Percentiles rank a stretch among this genome's conserved stretches.
These are phyloP conservation scores for Cremastinae sp. DNA, from an alignment of 2,888 invertebrate species.

Conservation along the genomic window DNA sequence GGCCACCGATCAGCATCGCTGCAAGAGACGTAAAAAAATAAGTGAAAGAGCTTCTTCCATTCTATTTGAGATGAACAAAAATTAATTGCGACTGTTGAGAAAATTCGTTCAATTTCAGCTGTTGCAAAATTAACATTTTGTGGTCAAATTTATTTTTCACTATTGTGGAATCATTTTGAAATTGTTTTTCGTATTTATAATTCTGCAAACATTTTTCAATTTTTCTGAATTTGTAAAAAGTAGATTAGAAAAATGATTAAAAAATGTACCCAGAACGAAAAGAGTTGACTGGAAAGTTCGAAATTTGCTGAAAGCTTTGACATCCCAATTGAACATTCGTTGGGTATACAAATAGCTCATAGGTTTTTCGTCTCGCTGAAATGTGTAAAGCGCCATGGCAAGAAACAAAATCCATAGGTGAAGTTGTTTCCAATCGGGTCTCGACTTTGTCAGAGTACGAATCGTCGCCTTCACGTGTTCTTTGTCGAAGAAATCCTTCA, in stretches of 20 bases:
- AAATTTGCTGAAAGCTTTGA: constrained; percentile 86
- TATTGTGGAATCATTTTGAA: too few relatives aligned
- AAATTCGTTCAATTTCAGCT: too few relatives aligned
- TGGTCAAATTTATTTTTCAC: too few relatives aligned
- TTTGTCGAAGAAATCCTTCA: constrained; percentile 87
- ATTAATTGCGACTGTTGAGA: neutral
- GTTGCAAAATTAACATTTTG: too few relatives aligned
- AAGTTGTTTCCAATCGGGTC: constrained; percentile 83
- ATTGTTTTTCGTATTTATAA: too few relatives aligned
- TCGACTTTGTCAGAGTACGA: constrained; percentile 83
- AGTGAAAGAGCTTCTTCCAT: neutral
- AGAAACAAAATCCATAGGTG: constrained; percentile 87
- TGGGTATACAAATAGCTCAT: constrained; percentile 89
- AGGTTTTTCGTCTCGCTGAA: constrained; percentile 90
- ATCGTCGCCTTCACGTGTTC: constrained; percentile 85
- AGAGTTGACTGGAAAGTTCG: constrained; percentile 87
- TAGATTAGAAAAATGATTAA: neutral
- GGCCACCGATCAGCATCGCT: constrained; percentile 86
- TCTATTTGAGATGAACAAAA: neutral
- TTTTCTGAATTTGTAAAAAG: too few relatives aligned
- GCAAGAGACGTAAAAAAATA: constrained; percentile 52
- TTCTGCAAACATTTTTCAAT: too few relatives aligned
- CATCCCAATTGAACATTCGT: constrained; percentile 87
- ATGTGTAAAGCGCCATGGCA: constrained; percentile 90
- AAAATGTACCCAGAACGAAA: constrained; percentile 83